Conservation (phyloP, 2,797 vertebrate genomes). For the Streptopelia turtur region DNA sequence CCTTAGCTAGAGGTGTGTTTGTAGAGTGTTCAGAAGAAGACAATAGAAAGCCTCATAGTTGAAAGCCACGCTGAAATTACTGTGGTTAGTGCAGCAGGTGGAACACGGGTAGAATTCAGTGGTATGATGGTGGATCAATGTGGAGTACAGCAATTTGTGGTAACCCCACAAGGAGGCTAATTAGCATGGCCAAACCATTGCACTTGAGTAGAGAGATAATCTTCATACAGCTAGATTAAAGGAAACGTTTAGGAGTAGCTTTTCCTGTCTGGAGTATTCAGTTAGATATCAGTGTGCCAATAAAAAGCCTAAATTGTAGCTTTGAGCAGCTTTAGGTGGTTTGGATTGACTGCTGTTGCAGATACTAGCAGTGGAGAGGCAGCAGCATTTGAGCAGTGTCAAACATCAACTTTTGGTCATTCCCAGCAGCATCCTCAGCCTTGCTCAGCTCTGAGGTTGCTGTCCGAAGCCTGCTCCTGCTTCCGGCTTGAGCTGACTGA, state of each 20-base stretch:
- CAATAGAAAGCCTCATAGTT: background rate
- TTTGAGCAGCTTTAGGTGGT: background rate
- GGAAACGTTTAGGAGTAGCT: background rate
- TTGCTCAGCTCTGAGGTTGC: background rate
- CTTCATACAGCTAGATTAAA: background rate
- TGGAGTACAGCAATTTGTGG: background rate
- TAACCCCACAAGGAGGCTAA: background rate
- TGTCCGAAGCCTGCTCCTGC: background rate
- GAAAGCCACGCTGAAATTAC: background rate
- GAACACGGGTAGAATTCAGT: background rate
- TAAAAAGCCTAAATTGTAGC: background rate
- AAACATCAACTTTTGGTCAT: background rate
- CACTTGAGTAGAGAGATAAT: background rate
- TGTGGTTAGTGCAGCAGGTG: background rate
- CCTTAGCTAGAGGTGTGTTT: background rate
- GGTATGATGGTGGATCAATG: fast-evolving
- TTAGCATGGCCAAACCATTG: background rate
- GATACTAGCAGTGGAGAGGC: background rate
- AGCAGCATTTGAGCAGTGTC: background rate
- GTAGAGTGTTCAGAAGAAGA: background rate
- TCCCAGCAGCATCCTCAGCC: background rate
- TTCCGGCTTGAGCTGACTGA: background rate
- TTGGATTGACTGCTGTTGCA: background rate
- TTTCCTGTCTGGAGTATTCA: background rate
- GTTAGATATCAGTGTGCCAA: background rate